Base-by-base conservation (phyloP, 2,888 invertebrate genomes). In the Cancer borealis region DNA sequence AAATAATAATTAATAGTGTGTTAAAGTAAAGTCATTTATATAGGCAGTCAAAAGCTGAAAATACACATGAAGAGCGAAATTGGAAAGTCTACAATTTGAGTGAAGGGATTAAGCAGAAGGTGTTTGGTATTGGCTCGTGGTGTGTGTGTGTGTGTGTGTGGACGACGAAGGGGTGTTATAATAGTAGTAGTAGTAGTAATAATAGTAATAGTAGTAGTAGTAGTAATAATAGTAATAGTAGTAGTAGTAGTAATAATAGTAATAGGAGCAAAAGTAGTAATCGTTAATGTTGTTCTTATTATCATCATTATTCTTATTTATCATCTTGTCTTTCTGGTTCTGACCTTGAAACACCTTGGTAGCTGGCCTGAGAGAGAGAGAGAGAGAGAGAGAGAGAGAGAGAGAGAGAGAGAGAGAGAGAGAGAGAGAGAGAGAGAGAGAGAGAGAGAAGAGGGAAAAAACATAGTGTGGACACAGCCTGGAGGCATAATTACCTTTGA, bases 111-210 rank as follows among this genome's bases (percentile, higher is more conserved):
- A 4, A 17, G 10, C 17, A 6, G 3, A 1, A 66, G 17, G 5
- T 66, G 17, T 66, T 66, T 66, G 66, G 17, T 66, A 17, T 12
- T n/a, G 66, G 66, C 5, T 66, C n/a, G 66, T 21, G 66, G 17
- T 79, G 79, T n/a, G 79, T 79, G 79, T 79, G 79, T n/a, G 79
- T 79, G 79, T 79, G 79, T 79, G 79, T 79, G 79, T 79, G 79
- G 17, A 21, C 14, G 14, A 21, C 4, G 60, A 21, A 17, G 60
- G 54, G 12, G n/a, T 0, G n/a, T n/a, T n/a, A 8, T n/a, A n/a
- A 6, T 17, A 73, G 21, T 73, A 73, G 73, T 4, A 73, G 73
- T 73, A n/a, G n/a, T 4, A n/a, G 73, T 73, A 73, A 8, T 73
- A 73, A n/a, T 66, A 66, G 66, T 66, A 21, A n/a, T 66, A 21